Evolutionary conservation across 2,888 invertebrate species (phyloP), one percentile per base, ranked within the genome.

Genomic region (Protonemura montana): DNA sequence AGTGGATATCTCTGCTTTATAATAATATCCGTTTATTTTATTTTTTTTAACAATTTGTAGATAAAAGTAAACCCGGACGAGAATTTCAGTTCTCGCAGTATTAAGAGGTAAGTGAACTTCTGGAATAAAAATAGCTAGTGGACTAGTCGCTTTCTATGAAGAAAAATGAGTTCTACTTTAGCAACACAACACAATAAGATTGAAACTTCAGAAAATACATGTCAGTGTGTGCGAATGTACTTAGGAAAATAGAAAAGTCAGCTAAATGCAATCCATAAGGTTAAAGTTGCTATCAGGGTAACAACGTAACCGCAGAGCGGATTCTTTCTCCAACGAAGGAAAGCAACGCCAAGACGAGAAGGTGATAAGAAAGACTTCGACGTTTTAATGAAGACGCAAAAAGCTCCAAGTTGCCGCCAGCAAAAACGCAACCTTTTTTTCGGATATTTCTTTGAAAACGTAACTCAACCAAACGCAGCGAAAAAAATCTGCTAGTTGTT

Each of bases 161-260:
- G 59, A 59, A 59, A 78, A 78, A 78, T 78, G 27, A 78, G 26
- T 78, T 78, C 27, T 10, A 78, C 78, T 78, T 78, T 78, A 78
- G 29, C 27, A 78, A 78, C 29, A 59, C 26, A n/a, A 83, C 82
- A 30, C 82, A n/a, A 83, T n/a, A 59, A 84, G 84, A 84, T 84
- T 84, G 84, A 84, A 84, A 84, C 76, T 84, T 84, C 28, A n/a
- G 76, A 84, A 76, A 59, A 76, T 29, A 26, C 82, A 41, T 76
- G 84, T 59, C 82, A 76, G 76, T 30, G 13, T 59, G 76, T 76
- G 82, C 6, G 76, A 26, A 28, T 86, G 85, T 86, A 85, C 85
- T 85, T 86, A 86, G 41, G 85, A 81, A 86, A 86, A 86, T 85
- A 85, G 86, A 81, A 85, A 85, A 86, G 85, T 86, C 80, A 81